Evolutionary conservation across 2,888 invertebrate species (phyloP), one percentile per base, ranked within the genome.

Genomic region (Diadegma fenestrale): DNA sequence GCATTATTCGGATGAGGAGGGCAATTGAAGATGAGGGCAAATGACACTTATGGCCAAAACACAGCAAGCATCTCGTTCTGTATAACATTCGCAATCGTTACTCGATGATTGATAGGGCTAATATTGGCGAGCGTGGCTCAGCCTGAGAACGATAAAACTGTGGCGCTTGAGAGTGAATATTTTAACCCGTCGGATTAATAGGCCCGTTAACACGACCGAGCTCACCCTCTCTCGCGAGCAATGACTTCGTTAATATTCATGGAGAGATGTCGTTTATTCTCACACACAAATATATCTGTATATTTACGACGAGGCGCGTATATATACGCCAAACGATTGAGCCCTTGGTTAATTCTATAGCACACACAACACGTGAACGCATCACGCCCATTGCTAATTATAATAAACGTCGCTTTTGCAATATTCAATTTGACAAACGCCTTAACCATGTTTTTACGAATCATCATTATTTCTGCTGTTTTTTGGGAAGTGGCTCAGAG

Each of bases 171-270:
- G 91, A 92, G 88, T 89, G 92, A 92, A 92, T 92, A 92, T 91
- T 91, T 92, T 90, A 90, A 89, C 90, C 89, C 87, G 79, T n/a
- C 82, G 92, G 91, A 93, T 93, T 93, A 93, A 93, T 93, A 93
- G 93, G 90, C 89, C 91, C 91, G 91, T 92, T 92, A 93, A 93
- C 91, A 91, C 51, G 43, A 68, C 66, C 75, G 17, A 66, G 76
- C 80, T 66, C 80, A 51, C 80, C 54, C 80, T 73, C 66, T 54
- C 33, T 22, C 58, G 12, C 48, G 89, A 88, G 91, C 91, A 91
- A 93, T 93, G 92, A 93, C 93, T 93, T 90, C 91, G 93, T 93
- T 92, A 93, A 93, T 93, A 93, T 93, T 93, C 93, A 93, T 93
- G 83, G 82, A 69, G 63, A 41, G 68, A 81, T 48, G 54, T 37